Evolutionary conservation across 1,140 invertebrate genomes (phyloP).

Genomic region (Drosophila sproati): DNA sequence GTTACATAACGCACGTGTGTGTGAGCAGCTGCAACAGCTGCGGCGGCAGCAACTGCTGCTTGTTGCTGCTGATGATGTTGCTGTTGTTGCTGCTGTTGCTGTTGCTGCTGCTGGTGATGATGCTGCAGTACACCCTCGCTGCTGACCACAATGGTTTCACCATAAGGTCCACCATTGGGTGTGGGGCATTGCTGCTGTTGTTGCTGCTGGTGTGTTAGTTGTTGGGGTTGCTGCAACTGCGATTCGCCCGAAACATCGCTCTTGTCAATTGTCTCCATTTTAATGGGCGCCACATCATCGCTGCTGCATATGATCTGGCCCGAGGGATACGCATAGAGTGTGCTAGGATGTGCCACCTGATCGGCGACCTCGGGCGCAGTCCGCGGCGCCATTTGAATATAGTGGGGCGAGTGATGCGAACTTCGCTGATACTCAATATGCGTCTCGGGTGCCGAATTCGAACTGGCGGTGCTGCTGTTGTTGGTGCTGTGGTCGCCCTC

Average conservation of each 20-base stretch:
- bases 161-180: slow-evolving; percentile 66
- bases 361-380: slow-evolving; percentile 59
- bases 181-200: slow-evolving; percentile 76
- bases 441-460: slow-evolving; percentile 53
- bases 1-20: slow-evolving; percentile 56
- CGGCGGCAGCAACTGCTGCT: slow-evolving; percentile 28
- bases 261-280: slow-evolving; percentile 76
- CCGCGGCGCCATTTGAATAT: slow-evolving; percentile 79
- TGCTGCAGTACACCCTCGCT: slow-evolving; percentile 66
- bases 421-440: slow-evolving; percentile 68
- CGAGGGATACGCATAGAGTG: slow-evolving; percentile 65
- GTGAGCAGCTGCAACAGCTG: slow-evolving; percentile 44
- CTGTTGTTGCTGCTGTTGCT: slow-evolving; percentile 45
- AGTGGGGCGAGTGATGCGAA: slow-evolving; percentile 69
- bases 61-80: slow-evolving; percentile 42
- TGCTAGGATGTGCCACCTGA: slow-evolving; percentile 46
- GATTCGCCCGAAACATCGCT: slow-evolving; percentile 44
- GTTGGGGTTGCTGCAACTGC: slow-evolving; percentile 33
- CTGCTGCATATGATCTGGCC: slow-evolving; percentile 66
- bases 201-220: slow-evolving; percentile 61
- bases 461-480: slow-evolving; percentile 60
- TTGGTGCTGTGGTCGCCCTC: slow-evolving; percentile 64
- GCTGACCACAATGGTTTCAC: slow-evolving; percentile 68
- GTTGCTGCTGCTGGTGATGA: slow-evolving; percentile 69
- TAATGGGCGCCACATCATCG: slow-evolving; percentile 68